Conservation (phyloP, 2,888 invertebrate species). For the Andricus curvator region DNA sequence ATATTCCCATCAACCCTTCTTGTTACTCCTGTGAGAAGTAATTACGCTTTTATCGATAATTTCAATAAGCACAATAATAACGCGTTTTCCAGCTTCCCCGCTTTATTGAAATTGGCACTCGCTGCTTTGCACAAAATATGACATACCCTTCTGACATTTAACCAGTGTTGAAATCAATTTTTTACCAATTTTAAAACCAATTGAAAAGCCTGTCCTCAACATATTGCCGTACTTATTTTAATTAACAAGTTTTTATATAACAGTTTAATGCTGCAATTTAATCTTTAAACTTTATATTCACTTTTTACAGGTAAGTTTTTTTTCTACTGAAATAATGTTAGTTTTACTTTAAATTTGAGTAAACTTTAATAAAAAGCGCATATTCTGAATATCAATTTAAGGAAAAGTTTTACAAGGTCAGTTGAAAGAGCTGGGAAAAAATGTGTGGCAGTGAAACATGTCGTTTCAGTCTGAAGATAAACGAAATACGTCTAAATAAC, state of each 20-base stretch:
- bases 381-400: background rate
- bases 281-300: too few species aligned
- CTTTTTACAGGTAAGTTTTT: background rate
- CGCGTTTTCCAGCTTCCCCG: background rate
- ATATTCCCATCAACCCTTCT: background rate
- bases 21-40: background rate
- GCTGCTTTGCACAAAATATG: background rate
- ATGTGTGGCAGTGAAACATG: background rate
- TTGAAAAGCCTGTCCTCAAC: too few species aligned
- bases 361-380: background rate
- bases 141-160: background rate
- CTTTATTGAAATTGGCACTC: background rate
- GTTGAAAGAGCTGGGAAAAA: background rate
- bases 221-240: too few species aligned
- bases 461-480: conserved; percentile 9
- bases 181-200: too few species aligned
- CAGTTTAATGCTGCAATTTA: too few species aligned
- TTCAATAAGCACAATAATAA: background rate
- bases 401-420: background rate
- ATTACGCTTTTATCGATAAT: conserved; percentile 3
- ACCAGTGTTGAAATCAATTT: background rate
- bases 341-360: background rate
- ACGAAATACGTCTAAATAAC: conserved; percentile 23
- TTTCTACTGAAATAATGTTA: background rate
- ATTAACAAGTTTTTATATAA: too few species aligned